Percentiles rank a stretch among this genome's conserved stretches.
These are phyloP conservation scores for Rhipidura dahli DNA, from an alignment of 2,113 vertebrate genomes.

Conservation along the genomic window DNA sequence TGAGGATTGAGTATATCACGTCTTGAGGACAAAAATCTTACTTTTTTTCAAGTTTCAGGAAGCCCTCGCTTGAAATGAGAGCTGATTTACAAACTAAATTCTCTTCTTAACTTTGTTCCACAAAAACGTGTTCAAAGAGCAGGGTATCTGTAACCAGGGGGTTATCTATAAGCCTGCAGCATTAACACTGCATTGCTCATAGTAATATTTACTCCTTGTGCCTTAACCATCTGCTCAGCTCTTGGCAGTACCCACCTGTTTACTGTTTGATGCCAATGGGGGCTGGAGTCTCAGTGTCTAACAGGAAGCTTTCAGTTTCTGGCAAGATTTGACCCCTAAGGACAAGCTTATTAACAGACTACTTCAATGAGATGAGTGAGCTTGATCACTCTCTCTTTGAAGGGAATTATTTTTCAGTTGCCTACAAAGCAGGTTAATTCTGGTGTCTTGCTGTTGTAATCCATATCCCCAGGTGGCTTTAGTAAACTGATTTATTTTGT, in stretches of 20 bases:
- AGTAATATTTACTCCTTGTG: neutral
- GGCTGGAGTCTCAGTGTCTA: neutral
- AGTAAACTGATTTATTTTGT: neutral
- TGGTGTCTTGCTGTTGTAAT: neutral
- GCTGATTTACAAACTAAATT: neutral
- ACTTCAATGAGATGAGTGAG: neutral
- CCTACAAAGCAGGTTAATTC: neutral
- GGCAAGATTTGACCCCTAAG: neutral
- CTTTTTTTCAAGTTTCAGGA: neutral
- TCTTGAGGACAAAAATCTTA: neutral
- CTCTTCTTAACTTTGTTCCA: neutral
- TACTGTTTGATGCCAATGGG: neutral
- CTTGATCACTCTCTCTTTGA: neutral
- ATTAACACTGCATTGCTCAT: neutral
- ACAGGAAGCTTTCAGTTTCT: neutral
- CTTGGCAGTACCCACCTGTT: neutral
- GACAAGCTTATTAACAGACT: slow-evolving; percentile 8
- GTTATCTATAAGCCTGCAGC: neutral
- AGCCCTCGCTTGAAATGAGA: neutral
- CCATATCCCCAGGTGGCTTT: neutral
- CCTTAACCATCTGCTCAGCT: neutral
- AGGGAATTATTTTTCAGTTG: neutral
- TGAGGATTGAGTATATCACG: neutral
- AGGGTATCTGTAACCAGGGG: neutral
- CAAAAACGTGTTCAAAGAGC: neutral